Conservation (phyloP, 37 sponge, comb jelly and placozoan species). For the Spongia lamella region DNA sequence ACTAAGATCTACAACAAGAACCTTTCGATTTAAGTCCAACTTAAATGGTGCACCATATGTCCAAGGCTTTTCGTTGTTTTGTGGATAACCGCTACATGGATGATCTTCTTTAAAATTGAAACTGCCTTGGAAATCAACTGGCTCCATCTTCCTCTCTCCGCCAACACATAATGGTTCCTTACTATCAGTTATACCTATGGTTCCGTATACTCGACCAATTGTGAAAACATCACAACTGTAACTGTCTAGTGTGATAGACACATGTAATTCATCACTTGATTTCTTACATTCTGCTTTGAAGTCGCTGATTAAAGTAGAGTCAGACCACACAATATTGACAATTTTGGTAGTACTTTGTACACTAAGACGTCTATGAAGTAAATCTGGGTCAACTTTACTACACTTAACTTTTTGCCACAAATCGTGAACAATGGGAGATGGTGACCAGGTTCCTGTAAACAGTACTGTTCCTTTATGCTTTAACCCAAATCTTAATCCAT, state of each 20-base stretch:
- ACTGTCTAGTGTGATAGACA: not conserved
- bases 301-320: not conserved
- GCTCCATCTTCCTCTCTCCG: slow-evolving; percentile 8
- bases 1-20: slow-evolving; percentile 19
- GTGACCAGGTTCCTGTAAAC: slow-evolving; percentile 1
- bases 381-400: not conserved
- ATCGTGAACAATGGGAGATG: slow-evolving; percentile 5
- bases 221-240: slow-evolving; percentile 14
- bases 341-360: not conserved
- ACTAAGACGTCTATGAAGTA: not conserved
- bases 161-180: slow-evolving; percentile 32
- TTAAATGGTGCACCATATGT: slow-evolving; percentile 13
- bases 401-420: slow-evolving; percentile 3
- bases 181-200: slow-evolving; percentile 18
- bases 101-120: not conserved
- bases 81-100: not conserved
- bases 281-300: not conserved
- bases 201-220: slow-evolving; percentile 23
- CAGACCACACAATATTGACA: not conserved
- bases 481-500: slow-evolving; percentile 9
- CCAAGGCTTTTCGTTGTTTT: not conserved
- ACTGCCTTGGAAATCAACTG: not conserved
- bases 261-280: not conserved
- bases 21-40: not conserved
- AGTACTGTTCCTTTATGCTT: not conserved